phyloP scores from a whole-genome alignment of 1,140 invertebrate genomes.

The Augochlora pura region DNA sequence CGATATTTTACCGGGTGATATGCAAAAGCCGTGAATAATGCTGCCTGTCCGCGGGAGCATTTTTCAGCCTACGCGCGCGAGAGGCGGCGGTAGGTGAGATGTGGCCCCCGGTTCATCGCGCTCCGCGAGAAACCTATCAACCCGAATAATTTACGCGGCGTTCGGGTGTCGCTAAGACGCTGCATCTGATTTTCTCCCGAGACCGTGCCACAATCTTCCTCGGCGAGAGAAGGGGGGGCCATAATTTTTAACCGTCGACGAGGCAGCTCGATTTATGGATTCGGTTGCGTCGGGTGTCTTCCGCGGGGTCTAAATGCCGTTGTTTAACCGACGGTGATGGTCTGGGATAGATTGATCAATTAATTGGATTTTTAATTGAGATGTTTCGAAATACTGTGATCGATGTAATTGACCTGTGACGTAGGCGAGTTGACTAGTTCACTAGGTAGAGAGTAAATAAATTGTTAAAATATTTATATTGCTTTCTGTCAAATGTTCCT shows the following conservation, averaged over 20 bases:
- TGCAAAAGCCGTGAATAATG: conserved; percentile 40
- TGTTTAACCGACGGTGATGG: background rate
- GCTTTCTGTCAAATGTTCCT: too few relatives aligned
- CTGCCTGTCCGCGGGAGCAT: conserved; percentile 14
- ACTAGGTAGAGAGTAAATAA: too few relatives aligned
- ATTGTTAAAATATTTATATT: too few relatives aligned
- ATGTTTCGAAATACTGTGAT: too few relatives aligned
- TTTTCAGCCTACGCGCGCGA: conserved; percentile 37
- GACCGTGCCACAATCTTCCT: conserved; percentile 34
- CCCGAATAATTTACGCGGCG: too few relatives aligned
- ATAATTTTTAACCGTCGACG: conserved; percentile 49
- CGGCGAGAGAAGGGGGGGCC: background rate
- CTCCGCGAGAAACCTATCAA: too few relatives aligned
- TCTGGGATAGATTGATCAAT: background rate
- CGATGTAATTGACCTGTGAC: too few relatives aligned
- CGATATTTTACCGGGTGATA: conserved; percentile 38
- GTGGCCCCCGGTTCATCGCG: too few relatives aligned
- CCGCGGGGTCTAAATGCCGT: background rate
- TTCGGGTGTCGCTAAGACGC: conserved; percentile 12
- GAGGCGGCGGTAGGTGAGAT: too few relatives aligned
- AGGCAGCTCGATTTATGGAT: conserved; percentile 1
- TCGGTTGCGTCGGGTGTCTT: background rate
- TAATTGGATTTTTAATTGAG: background rate
- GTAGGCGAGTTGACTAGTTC: too few relatives aligned
- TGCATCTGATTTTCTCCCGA: conserved; percentile 10